Conservation (phyloP, 2,797 vertebrate genomes). For the Sebastolobus alascanus region DNA sequence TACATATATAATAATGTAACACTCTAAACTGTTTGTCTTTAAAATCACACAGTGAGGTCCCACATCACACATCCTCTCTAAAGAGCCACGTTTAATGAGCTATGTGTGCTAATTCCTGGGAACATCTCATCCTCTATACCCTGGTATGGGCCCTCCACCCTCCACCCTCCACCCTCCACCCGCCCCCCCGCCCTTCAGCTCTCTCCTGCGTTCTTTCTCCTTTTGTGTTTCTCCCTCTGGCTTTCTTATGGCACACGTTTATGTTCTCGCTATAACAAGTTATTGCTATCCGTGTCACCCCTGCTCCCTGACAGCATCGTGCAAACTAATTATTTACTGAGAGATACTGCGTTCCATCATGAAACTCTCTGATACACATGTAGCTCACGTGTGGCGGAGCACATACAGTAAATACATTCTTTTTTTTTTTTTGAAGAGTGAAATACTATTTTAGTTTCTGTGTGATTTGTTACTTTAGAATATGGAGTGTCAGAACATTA, state of each 20-base stretch:
- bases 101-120: conserved; percentile 53
- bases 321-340: conserved; percentile 58
- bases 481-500: neutral
- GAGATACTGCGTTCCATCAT: conserved; percentile 21
- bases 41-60: neutral
- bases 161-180: neutral
- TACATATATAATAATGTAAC: neutral
- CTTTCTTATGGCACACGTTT: conserved; percentile 7
- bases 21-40: neutral
- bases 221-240: conserved; percentile 27
- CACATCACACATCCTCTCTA: conserved; percentile 53
- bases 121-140: conserved; percentile 22
- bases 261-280: conserved; percentile 45
- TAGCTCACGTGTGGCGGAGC: neutral
- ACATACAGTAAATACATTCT: neutral
- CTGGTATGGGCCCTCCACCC: neutral
- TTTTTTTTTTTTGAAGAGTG: neutral
- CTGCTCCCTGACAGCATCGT: conserved; percentile 49
- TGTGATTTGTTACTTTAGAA: neutral
- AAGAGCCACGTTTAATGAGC: conserved; percentile 48
- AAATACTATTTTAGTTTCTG: neutral
- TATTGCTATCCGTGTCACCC: conserved; percentile 34
- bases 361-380: conserved; percentile 23
- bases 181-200: neutral
- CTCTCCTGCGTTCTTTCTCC: conserved; percentile 11